A percentile compares a stretch with the other conserved stretches of the same genome.
Evolutionary conservation across 2,888 invertebrate species (phyloP).

Genomic region (Leptopilina drosophilae): DNA sequence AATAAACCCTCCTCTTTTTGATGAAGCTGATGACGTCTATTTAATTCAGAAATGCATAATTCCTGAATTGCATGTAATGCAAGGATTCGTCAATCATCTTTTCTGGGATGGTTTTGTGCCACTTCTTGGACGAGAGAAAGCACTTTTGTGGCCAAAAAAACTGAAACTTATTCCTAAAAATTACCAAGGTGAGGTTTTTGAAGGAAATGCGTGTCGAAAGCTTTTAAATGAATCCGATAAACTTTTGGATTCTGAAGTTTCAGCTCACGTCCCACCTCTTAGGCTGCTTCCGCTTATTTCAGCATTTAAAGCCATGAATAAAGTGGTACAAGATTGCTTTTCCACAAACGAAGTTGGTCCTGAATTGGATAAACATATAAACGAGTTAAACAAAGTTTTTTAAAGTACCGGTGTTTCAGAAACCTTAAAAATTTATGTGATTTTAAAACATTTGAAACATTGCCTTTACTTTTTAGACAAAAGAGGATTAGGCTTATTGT

Average conservation of each 20-base stretch:
- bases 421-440: slow-evolving; percentile 27
- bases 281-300: not conserved
- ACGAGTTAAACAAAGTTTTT: not conserved
- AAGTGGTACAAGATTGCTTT: slow-evolving; percentile 3
- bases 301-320: slow-evolving; percentile 20
- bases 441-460: slow-evolving; percentile 33
- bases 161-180: not conserved
- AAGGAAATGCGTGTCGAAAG: slow-evolving; percentile 2
- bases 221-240: not conserved
- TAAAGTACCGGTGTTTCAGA: not conserved
- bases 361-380: not conserved
- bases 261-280: not conserved
- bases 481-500: slow-evolving; percentile 29
- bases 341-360: not conserved
- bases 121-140: not conserved
- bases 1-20: slow-evolving; percentile 11
- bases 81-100: not conserved
- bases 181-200: not conserved
- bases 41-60: not conserved
- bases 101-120: not conserved
- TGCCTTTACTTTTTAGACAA: slow-evolving; percentile 33
- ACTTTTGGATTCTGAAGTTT: not conserved
- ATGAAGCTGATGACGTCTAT: slow-evolving; percentile 21
- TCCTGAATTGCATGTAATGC: not conserved
- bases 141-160: not conserved